Conservation (phyloP, 2,113 vertebrate species). For the Globicephala melas region DNA sequence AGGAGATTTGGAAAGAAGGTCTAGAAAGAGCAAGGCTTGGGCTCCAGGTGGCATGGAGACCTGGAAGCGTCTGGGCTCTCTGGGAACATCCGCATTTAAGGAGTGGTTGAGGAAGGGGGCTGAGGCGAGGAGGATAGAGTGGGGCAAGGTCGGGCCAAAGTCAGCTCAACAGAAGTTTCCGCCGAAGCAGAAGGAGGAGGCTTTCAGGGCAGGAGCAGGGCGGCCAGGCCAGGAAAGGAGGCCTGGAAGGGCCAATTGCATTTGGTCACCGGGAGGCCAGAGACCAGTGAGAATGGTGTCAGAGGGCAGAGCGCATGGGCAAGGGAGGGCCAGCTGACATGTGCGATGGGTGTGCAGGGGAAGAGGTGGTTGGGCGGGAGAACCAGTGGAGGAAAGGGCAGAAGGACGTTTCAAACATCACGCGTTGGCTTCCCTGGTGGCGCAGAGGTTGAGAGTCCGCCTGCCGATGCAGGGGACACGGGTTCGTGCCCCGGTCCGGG, state of each 20-base stretch:
- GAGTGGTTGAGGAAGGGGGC: not conserved
- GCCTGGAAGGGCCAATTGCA: too few relatives aligned
- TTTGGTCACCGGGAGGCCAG: not conserved
- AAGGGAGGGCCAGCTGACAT: rapidly evolving
- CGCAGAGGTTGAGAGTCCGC: too few relatives aligned
- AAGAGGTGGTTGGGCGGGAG: not conserved
- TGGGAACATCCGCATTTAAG: not conserved
- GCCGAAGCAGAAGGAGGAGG: rapidly evolving
- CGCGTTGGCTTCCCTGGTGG: too few relatives aligned
- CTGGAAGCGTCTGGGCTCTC: not conserved
- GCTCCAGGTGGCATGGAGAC: not conserved
- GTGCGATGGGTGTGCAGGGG: rapidly evolving
- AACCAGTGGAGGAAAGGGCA: rapidly evolving
- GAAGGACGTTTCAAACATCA: not conserved
- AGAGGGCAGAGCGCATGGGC: not conserved
- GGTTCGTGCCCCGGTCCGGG: too few relatives aligned
- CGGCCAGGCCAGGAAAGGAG: rapidly evolving
- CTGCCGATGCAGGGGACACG: too few relatives aligned
- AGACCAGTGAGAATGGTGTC: rapidly evolving
- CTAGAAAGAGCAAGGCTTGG: not conserved
- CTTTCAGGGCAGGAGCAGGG: rapidly evolving
- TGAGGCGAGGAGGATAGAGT: not conserved
- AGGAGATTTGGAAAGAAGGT: not conserved
- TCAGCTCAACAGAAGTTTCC: not conserved
- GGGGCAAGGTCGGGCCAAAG: not conserved